These are phyloP conservation scores for Harpalus rufipes DNA, from an alignment of 2,888 invertebrate species.

Conservation along the genomic window DNA sequence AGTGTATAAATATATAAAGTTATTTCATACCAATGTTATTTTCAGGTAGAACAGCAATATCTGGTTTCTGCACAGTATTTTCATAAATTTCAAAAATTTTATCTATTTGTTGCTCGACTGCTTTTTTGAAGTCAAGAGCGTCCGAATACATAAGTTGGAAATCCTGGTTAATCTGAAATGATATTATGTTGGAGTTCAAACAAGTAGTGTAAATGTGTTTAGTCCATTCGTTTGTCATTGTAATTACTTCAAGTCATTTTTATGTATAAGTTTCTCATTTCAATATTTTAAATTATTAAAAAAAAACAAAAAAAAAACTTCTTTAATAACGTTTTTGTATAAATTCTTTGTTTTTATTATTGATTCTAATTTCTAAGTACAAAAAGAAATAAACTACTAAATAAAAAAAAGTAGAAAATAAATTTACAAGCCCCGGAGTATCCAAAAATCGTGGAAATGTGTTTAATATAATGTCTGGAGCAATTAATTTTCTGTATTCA, in stretches of 20 bases:
- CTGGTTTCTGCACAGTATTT: background rate
- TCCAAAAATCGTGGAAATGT: constrained; percentile 3
- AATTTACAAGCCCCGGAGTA: constrained; percentile 1
- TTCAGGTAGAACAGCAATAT: background rate
- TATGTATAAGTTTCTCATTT: constrained; percentile 8
- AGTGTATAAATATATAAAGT: constrained; percentile 15
- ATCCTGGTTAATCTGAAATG: background rate
- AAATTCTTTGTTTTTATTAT: background rate
- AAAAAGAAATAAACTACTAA: background rate
- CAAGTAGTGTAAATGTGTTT: background rate
- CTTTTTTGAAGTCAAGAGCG: constrained; percentile 1
- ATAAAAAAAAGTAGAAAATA: background rate
- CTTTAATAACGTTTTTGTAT: background rate
- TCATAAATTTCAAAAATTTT: constrained; percentile 24
- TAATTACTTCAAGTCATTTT: background rate
- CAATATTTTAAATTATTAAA: background rate
- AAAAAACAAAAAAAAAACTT: background rate
- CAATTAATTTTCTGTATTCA: background rate
- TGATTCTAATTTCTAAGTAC: background rate
- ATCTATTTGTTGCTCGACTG: constrained; percentile 8
- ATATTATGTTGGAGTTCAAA: background rate
- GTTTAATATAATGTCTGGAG: background rate
- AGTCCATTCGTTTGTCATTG: background rate
- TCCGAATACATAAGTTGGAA: background rate
- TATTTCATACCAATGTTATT: constrained; percentile 9